phyloP scores from a whole-genome alignment of 2,113 vertebrate species.

The Chelonoidis abingdonii region DNA sequence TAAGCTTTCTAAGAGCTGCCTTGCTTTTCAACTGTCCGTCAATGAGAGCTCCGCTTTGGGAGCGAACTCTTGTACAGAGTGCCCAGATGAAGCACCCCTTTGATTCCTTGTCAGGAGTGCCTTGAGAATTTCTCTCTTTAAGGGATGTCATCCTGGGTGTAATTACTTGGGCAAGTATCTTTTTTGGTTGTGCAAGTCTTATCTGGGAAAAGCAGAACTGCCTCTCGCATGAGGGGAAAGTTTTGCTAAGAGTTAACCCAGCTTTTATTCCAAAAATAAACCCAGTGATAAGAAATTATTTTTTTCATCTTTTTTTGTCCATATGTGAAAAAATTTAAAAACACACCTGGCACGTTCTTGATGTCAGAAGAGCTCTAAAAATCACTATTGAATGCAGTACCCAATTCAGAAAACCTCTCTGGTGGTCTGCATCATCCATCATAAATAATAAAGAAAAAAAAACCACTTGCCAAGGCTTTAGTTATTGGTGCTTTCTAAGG shows the following conservation, averaged over 20 bases:
- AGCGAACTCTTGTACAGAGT: not conserved
- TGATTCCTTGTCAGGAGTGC: conserved; percentile 39
- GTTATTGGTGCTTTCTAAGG: not conserved
- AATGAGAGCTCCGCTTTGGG: not conserved
- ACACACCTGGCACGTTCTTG: conserved; percentile 63
- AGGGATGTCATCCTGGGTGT: conserved; percentile 43
- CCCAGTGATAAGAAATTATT: conserved; percentile 35
- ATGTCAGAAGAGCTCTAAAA: conserved; percentile 64
- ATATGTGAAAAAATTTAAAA: conserved; percentile 47
- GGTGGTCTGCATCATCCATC: not conserved
- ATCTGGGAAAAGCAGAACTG: conserved; percentile 44
- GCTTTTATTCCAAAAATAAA: conserved; percentile 69
- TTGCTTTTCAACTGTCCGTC: not conserved
- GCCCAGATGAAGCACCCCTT: not conserved
- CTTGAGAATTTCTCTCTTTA: conserved; percentile 44
- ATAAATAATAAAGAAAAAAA: not conserved
- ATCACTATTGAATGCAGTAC: conserved; percentile 31
- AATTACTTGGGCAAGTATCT: conserved; percentile 52
- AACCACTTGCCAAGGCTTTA: rapidly evolving
- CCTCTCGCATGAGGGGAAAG: conserved; percentile 40
- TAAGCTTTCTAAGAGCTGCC: not conserved
- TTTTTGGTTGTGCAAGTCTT: conserved; percentile 53
- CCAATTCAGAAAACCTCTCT: conserved; percentile 22
- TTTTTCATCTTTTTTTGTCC: conserved; percentile 68
- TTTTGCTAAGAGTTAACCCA: conserved; percentile 68